Base-by-base conservation (phyloP, 1,140 invertebrate genomes). In the Oppia nitens region DNA sequence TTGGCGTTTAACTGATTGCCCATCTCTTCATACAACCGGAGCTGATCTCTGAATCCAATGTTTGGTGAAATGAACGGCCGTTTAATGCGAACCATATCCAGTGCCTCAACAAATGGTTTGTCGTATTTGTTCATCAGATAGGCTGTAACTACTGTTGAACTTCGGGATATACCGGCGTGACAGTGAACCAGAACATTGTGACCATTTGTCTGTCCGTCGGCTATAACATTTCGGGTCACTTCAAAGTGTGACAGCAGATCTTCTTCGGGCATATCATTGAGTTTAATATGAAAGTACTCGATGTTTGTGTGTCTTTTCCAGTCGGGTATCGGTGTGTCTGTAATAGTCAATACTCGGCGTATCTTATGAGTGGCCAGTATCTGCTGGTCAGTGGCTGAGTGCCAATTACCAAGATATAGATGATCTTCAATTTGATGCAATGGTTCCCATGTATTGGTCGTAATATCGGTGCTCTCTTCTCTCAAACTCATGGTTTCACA, bases 81-180 rank as follows among this genome's bases (percentile, higher is more conserved):
- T 21, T 57, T 32, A 21, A 63, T 53, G 2, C 58, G 52, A 1
- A 67, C 61, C 47, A 73, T 74, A 9, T 73, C 73, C 48, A 90
- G 72, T 14, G 87, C 86, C 56, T 87, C 80, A 6, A 76, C 71
- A 0, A 84, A 79, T n/a, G 78, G 75, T 80, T 87, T 84, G 40
- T 79, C 76, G 52, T 79, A 77, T 66, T 83, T 83, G 52, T 89
- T 81, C 83, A 91, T 88, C 28, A 89, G 72, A 68, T 83, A 89
- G 21, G 84, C 84, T 61, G 88, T 83, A 0, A 90, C 81, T 1
- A 88, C 74, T 0, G 85, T 82, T 0, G 84, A 83, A 65, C 85
- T 88, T 58, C 87, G 74, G 1, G 86, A 90, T 20, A 90, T 81
- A 21, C 86, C 86, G 67, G 81, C 87, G 66, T 87, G 85, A 71